phyloP scores from a whole-genome alignment of 2,797 vertebrate species.

The Zalophus californianus region DNA sequence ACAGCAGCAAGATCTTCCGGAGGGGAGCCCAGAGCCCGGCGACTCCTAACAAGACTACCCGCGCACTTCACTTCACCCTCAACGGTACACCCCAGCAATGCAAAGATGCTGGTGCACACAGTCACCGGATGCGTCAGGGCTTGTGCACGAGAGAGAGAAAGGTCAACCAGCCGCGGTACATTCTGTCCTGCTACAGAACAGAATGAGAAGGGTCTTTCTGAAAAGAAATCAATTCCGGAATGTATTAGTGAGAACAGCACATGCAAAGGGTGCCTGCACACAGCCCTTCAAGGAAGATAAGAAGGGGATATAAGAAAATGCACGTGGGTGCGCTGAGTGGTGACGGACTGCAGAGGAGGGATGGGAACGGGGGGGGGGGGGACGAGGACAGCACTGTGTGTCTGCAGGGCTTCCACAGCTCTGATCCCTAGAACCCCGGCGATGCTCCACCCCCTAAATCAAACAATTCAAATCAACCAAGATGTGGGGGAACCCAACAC shows the following conservation, averaged over 20 bases:
- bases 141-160: neutral
- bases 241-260: neutral
- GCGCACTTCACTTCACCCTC: neutral
- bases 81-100: too few relatives aligned
- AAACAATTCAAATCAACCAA: neutral
- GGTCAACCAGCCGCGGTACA: fast-evolving
- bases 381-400: fast-evolving
- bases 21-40: neutral
- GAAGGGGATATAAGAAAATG: neutral
- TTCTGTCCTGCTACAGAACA: neutral
- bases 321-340: neutral
- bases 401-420: neutral
- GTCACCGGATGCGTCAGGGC: fast-evolving
- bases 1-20: neutral
- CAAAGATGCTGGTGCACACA: neutral
- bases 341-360: neutral
- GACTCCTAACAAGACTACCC: neutral
- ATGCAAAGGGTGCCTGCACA: neutral
- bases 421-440: neutral
- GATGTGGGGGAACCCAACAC: neutral
- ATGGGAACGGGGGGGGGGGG: too few relatives aligned
- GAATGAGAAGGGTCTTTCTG: neutral
- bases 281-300: neutral
- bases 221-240: neutral
- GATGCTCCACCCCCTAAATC: neutral